Percentiles rank a stretch among this genome's conserved stretches.
These are phyloP conservation scores for Scaptodrosophila latifasciaeformis DNA, from an alignment of 2,888 invertebrate species.

Conservation along the genomic window DNA sequence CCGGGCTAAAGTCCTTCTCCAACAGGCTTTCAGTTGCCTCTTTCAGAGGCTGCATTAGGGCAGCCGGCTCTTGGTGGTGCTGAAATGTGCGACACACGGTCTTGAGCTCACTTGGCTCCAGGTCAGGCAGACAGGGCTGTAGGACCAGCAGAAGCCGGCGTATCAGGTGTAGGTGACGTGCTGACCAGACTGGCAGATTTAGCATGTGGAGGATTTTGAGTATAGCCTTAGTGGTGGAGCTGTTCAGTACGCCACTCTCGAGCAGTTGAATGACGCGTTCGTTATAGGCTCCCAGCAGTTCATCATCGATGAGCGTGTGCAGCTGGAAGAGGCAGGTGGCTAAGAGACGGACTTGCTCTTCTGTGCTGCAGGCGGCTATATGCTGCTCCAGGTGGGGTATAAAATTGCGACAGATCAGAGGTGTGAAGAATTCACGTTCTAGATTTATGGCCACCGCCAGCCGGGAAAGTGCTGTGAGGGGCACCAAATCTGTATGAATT, in stretches of 20 bases:
- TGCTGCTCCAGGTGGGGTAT: conserved; percentile 72
- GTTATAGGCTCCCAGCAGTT: conserved; percentile 73
- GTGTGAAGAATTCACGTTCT: conserved; percentile 73
- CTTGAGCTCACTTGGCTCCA: conserved; percentile 75
- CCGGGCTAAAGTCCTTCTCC: conserved; percentile 66
- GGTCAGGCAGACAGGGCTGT: conserved; percentile 64
- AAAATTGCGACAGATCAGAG: conserved; percentile 71
- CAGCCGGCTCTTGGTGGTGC: conserved; percentile 77
- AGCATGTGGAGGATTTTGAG: conserved; percentile 74
- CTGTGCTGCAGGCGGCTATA: conserved; percentile 65
- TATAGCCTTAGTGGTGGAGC: conserved; percentile 51
- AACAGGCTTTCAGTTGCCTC: conserved; percentile 71
- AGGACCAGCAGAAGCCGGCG: conserved; percentile 73
- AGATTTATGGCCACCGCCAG: conserved; percentile 74
- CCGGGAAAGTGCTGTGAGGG: conserved; percentile 73
- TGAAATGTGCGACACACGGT: conserved; percentile 74
- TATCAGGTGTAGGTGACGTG: conserved; percentile 69
- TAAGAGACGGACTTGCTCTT: conserved; percentile 74
- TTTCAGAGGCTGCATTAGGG: conserved; percentile 74
- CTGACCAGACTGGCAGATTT: conserved; percentile 76
- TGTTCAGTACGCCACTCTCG: conserved; percentile 54
- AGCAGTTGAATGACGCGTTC: conserved; percentile 70
- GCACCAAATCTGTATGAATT: conserved; percentile 46
- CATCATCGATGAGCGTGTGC: conserved; percentile 70
- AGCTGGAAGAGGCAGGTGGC: conserved; percentile 76